A percentile compares a stretch with the other conserved stretches of the same genome.
These are phyloP conservation scores for Anhinga rufa DNA, from an alignment of 2,113 vertebrate species.

Conservation along the genomic window DNA sequence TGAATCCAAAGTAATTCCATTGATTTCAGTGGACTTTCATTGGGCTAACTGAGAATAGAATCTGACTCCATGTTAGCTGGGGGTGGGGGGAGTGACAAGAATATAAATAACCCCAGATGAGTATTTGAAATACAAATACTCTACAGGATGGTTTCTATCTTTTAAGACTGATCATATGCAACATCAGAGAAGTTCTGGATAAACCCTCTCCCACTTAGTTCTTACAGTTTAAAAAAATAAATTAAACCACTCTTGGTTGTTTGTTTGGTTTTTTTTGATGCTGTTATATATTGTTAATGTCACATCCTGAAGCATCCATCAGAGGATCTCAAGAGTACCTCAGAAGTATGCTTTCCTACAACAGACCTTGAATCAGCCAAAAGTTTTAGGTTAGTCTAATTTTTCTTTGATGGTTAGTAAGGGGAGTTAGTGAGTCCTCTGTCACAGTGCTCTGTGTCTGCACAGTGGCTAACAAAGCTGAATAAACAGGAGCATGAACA, in stretches of 20 bases:
- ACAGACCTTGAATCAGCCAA: not conserved
- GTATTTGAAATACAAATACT: constrained; percentile 18
- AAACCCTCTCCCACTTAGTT: not conserved
- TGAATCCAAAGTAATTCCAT: constrained; percentile 35
- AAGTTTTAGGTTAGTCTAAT: not conserved
- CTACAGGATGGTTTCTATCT: not conserved
- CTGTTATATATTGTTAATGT: not conserved
- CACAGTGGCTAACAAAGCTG: not conserved
- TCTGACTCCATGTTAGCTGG: constrained; percentile 19
- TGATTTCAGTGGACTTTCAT: constrained; percentile 44
- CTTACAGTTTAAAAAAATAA: not conserved
- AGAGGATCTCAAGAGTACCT: not conserved
- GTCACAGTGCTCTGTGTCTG: not conserved
- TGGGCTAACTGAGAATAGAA: constrained; percentile 39
- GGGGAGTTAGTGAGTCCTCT: not conserved
- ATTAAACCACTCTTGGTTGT: not conserved
- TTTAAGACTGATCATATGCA: not conserved
- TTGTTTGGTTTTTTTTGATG: not conserved
- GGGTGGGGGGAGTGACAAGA: not conserved
- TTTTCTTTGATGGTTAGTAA: not conserved
- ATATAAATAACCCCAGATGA: constrained; percentile 35
- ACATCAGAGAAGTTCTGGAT: not conserved
- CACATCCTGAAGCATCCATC: not conserved
- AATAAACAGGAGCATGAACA: not conserved
- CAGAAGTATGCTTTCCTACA: not conserved